A percentile compares a stretch with the other conserved stretches of the same genome.
Conservation (phyloP, 1,140 invertebrate genomes). For the Caenorhabditis brenneri region DNA sequence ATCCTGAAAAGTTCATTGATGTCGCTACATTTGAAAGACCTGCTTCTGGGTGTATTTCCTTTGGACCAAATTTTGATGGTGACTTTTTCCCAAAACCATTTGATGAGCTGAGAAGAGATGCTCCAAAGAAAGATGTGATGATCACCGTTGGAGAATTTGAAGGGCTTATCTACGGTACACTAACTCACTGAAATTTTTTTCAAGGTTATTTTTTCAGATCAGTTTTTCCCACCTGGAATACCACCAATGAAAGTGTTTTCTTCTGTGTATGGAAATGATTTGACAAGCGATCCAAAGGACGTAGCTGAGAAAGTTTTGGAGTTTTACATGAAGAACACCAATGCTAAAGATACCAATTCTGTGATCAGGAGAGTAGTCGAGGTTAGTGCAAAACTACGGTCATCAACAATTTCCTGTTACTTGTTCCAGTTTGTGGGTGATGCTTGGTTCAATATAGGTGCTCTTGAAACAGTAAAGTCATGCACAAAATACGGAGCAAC, state of each 20-base stretch:
- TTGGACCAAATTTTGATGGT: constrained; percentile 56
- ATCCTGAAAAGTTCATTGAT: background rate
- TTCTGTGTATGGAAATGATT: background rate
- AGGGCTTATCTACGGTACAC: constrained; percentile 62
- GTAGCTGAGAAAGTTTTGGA: constrained; percentile 17
- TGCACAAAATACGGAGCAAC: background rate
- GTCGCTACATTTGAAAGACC: background rate
- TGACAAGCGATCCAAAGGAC: background rate
- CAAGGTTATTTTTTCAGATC: no score
- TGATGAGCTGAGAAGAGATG: constrained; percentile 58
- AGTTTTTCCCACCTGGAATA: no score
- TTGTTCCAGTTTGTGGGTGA: background rate
- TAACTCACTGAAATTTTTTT: no score
- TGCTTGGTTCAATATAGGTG: background rate
- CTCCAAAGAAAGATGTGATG: constrained; percentile 52
- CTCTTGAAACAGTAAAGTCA: background rate
- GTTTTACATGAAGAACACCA: constrained; percentile 33
- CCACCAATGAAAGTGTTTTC: background rate
- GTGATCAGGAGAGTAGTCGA: no score
- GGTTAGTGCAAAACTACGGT: background rate
- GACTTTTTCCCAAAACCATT: constrained; percentile 64
- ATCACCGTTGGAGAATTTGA: constrained; percentile 59
- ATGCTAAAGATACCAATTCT: background rate
- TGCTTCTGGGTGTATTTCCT: background rate
- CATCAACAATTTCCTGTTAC: background rate